phyloP scores from a whole-genome alignment of 2,113 vertebrate genomes.

The Phycodurus eques region DNA sequence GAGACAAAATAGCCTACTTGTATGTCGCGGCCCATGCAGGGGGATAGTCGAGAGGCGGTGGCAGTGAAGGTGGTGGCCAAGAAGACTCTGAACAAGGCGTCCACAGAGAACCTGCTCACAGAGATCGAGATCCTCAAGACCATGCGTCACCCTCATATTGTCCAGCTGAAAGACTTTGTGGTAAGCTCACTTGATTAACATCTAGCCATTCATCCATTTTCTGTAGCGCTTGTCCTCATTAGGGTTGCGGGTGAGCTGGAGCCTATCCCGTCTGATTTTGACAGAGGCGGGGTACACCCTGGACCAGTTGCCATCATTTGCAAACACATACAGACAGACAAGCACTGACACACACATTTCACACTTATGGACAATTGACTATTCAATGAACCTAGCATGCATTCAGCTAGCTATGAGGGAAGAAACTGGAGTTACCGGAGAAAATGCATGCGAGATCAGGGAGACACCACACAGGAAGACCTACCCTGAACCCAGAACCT shows the following conservation, averaged over 20 bases:
- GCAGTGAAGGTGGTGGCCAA: constrained; percentile 94
- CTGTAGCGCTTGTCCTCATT: neutral
- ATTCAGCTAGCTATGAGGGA: no score
- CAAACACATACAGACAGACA: no score
- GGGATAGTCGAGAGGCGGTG: constrained; percentile 86
- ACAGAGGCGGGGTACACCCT: no score
- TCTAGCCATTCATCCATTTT: neutral
- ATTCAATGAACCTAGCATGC: no score
- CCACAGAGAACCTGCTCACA: constrained; percentile 91
- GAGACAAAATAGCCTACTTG: neutral
- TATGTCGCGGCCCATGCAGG: constrained; percentile 59
- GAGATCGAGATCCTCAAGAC: constrained; percentile 96
- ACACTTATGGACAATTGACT: no score
- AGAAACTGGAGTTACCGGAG: no score
- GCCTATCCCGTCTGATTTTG: no score
- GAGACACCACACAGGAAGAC: no score
- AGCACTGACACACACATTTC: no score
- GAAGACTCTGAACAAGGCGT: constrained; percentile 87
- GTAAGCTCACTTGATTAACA: constrained; percentile 50
- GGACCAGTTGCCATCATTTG: no score
- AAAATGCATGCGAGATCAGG: no score
- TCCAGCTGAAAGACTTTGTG: constrained; percentile 96
- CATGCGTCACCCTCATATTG: constrained; percentile 87
- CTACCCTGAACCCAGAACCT: no score
- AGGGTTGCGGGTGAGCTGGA: neutral